These are phyloP conservation scores for Leguminivora glycinivorella DNA, from an alignment of 1,140 invertebrate species.

Conservation along the genomic window DNA sequence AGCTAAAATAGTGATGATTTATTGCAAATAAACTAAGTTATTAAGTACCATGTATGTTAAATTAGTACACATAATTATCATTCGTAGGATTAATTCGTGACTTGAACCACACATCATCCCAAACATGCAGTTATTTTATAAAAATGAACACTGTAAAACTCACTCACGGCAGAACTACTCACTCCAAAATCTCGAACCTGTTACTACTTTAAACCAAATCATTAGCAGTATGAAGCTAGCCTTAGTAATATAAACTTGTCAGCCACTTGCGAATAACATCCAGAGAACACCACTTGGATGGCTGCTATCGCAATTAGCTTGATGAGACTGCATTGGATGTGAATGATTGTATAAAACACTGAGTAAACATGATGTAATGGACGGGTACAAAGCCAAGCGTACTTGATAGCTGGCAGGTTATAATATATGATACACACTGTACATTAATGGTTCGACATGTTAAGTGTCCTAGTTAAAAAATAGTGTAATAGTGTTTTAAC, in stretches of 20 bases:
- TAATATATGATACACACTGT: no score
- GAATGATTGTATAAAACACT: background rate
- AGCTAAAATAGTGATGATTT: background rate
- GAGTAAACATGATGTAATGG: background rate
- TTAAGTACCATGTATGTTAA: background rate
- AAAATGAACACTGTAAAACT: constrained; percentile 30
- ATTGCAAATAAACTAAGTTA: no score
- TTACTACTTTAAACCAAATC: constrained; percentile 30
- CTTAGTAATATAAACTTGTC: constrained; percentile 37
- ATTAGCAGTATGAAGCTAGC: constrained; percentile 39
- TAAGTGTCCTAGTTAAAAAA: background rate
- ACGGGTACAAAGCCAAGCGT: background rate
- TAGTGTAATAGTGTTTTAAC: no score
- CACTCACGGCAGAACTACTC: constrained; percentile 38
- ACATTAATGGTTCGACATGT: no score
- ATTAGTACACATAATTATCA: background rate
- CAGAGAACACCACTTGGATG: background rate
- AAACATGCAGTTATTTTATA: constrained; percentile 24
- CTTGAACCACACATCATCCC: background rate
- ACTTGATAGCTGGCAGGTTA: background rate
- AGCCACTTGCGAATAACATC: constrained; percentile 27
- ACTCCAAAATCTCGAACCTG: constrained; percentile 28
- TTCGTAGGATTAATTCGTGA: background rate
- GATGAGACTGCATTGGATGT: constrained; percentile 7
- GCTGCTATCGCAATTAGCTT: background rate